Conservation (phyloP, 2,113 vertebrate species). For the Onychorhynchus coronatus region DNA sequence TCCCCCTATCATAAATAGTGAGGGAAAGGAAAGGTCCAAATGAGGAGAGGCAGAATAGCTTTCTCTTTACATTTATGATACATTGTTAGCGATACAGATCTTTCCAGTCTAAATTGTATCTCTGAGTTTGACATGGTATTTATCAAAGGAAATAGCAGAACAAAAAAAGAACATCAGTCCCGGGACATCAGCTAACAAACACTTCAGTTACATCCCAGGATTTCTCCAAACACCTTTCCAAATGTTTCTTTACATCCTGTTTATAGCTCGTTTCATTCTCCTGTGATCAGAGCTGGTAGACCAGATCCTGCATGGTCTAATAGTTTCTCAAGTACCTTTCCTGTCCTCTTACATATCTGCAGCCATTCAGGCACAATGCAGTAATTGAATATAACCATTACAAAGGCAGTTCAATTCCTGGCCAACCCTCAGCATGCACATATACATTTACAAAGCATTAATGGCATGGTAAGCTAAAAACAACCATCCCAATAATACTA, state of each 20-base stretch:
- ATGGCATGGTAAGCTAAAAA: neutral
- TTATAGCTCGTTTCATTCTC: neutral
- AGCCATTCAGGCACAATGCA: neutral
- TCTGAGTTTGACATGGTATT: neutral
- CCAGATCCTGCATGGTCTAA: slow-evolving; percentile 4
- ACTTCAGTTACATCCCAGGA: neutral
- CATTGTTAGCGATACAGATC: neutral
- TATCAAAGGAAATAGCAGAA: neutral
- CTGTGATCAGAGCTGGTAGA: neutral
- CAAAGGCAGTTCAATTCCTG: neutral
- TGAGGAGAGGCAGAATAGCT: neutral
- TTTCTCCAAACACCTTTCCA: neutral
- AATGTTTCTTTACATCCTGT: neutral
- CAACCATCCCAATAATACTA: neutral
- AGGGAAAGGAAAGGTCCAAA: neutral
- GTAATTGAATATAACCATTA: neutral
- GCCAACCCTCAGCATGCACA: slow-evolving; percentile 1
- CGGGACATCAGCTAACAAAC: neutral
- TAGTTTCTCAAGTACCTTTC: neutral
- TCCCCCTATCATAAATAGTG: neutral
- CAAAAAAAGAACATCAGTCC: neutral
- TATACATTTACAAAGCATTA: slow-evolving; percentile 9
- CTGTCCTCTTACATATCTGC: neutral
- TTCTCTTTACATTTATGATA: neutral
- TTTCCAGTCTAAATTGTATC: neutral